Conservation (phyloP, 1,140 invertebrate genomes). For the Laupala kohalensis region DNA sequence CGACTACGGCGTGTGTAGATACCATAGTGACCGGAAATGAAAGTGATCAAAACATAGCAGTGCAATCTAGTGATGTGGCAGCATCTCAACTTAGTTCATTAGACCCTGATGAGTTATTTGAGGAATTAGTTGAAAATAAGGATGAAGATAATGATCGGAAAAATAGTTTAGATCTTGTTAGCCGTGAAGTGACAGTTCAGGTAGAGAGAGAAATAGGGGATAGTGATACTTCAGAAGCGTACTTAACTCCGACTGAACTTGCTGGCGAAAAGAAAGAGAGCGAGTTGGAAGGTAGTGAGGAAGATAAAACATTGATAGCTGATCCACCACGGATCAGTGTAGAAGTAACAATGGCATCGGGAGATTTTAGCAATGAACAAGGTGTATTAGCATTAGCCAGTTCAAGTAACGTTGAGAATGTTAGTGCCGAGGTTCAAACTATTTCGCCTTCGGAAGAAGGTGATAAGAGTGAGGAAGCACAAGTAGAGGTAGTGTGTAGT, state of each 20-base stretch:
- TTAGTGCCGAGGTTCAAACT: not conserved
- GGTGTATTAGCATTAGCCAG: not conserved
- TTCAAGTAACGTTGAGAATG: not conserved
- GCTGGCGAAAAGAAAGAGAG: constrained; percentile 14
- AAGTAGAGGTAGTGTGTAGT: not conserved
- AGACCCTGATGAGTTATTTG: not conserved
- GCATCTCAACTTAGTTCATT: not conserved
- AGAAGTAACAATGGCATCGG: not conserved
- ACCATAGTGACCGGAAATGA: not conserved
- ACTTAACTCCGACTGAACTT: constrained; percentile 42
- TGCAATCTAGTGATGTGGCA: not conserved
- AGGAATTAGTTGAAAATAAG: not conserved
- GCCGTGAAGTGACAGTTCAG: constrained; percentile 14
- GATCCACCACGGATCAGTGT: constrained; percentile 13
- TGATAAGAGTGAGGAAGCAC: not conserved
- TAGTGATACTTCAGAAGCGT: constrained; percentile 43
- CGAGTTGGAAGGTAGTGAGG: constrained; percentile 8
- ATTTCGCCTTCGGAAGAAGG: not conserved
- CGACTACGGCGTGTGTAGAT: not conserved
- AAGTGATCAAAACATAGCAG: not conserved
- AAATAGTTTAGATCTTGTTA: not conserved
- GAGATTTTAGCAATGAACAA: not conserved
- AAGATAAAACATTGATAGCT: not conserved
- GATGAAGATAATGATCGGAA: not conserved
- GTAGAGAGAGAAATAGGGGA: constrained; percentile 28